A percentile compares a stretch with the other conserved stretches of the same genome.
phyloP scores from a whole-genome alignment of 2,888 invertebrate genomes.

The Coecobrya sp. region DNA sequence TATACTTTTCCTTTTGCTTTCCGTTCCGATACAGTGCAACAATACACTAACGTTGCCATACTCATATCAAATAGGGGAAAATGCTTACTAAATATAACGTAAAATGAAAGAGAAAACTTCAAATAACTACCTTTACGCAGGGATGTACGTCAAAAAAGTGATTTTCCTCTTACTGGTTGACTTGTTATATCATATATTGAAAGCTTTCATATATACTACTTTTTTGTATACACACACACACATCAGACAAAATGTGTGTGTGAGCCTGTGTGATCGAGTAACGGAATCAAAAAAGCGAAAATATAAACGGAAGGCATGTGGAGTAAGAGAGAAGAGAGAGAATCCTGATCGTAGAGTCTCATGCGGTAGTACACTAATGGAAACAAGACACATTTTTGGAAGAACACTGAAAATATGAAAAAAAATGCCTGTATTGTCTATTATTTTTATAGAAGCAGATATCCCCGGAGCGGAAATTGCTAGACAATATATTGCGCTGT shows the following conservation, averaged over 20 bases:
- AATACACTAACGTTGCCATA: background rate
- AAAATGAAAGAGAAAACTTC: slow-evolving; percentile 12
- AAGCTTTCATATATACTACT: background rate
- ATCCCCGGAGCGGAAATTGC: slow-evolving; percentile 11
- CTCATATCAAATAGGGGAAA: background rate
- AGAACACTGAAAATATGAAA: background rate
- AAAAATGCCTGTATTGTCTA: background rate
- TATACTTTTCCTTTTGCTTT: slow-evolving; percentile 66
- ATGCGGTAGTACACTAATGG: background rate
- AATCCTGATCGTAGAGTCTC: background rate
- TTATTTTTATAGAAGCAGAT: background rate
- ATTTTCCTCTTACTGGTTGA: slow-evolving; percentile 53
- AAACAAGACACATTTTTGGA: background rate
- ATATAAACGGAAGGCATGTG: slow-evolving; percentile 28
- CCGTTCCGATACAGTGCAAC: slow-evolving; percentile 32
- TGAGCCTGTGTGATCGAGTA: background rate
- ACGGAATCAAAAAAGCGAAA: slow-evolving; percentile 14
- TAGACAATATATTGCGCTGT: background rate
- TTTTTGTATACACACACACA: background rate
- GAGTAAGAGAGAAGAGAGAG: background rate
- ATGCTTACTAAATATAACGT: slow-evolving; percentile 9
- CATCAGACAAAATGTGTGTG: background rate
- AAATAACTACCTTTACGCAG: background rate
- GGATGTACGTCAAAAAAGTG: slow-evolving; percentile 27
- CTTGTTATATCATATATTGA: slow-evolving; percentile 15